These are phyloP conservation scores for Temnothorax nylanderi DNA, from an alignment of 1,140 invertebrate genomes.

Conservation along the genomic window DNA sequence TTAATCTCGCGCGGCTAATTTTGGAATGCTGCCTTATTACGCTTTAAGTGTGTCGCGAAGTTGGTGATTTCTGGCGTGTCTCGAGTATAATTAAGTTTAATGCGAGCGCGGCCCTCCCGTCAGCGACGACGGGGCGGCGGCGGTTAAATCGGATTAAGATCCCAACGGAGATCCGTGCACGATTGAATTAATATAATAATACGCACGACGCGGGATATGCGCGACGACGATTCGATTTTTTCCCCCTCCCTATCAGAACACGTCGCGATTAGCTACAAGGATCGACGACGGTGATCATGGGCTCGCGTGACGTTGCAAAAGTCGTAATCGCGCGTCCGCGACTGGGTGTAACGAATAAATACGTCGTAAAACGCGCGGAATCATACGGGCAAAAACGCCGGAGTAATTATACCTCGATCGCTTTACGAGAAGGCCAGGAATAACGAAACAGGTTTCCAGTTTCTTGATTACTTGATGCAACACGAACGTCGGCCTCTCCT, in stretches of 20 bases:
- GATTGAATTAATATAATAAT: conserved; percentile 60
- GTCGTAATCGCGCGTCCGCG: background rate
- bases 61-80: conserved; percentile 58
- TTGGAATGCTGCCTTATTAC: conserved; percentile 60
- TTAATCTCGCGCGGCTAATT: conserved; percentile 57
- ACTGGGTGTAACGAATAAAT: conserved; percentile 21
- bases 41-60: conserved; percentile 60
- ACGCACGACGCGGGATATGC: conserved; percentile 12
- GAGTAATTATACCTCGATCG: conserved; percentile 57
- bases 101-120: conserved; percentile 34
- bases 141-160: conserved; percentile 58
- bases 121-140: conserved; percentile 4
- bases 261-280: background rate
- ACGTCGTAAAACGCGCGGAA: conserved; percentile 21
- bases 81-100: conserved; percentile 60
- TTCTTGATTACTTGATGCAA: conserved; percentile 47
- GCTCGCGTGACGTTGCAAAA: background rate
- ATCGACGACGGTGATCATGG: conserved; percentile 14
- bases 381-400: conserved; percentile 17
- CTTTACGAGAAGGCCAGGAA: conserved; percentile 37
- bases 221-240: conserved; percentile 44
- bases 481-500: conserved; percentile 21
- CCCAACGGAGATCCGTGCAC: conserved; percentile 21
- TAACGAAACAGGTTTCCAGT: conserved; percentile 46
- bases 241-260: background rate